These are phyloP conservation scores for Turdus rufiventris DNA, from an alignment of 2,113 vertebrate species.

Conservation along the genomic window DNA sequence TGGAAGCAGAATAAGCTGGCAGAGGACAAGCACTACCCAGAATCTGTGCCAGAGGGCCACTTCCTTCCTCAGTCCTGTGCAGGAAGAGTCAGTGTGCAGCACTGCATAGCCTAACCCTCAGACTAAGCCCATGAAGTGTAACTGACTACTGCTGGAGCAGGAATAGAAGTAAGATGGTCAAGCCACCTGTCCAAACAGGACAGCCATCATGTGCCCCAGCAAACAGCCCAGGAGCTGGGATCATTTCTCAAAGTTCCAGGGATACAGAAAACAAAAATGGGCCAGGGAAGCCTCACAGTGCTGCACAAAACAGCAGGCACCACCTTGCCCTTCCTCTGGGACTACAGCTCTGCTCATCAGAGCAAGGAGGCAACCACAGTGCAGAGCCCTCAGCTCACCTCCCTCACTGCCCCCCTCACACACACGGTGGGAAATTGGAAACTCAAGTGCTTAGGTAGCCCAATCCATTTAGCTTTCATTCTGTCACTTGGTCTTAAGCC, in stretches of 20 bases:
- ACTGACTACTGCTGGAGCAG: background rate
- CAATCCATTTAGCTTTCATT: background rate
- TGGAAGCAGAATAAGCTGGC: background rate
- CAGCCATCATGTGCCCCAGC: background rate
- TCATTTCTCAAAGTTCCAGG: background rate
- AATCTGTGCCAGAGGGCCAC: rapidly evolving
- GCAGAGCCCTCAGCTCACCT: background rate
- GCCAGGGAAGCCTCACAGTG: background rate
- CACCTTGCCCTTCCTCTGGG: too few relatives aligned
- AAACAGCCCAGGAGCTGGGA: background rate
- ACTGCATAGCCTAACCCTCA: background rate
- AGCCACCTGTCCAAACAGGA: background rate
- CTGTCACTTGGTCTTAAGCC: background rate
- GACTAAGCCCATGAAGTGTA: background rate
- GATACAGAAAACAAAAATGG: background rate
- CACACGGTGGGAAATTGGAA: background rate
- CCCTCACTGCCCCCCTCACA: background rate
- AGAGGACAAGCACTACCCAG: background rate
- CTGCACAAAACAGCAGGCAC: rapidly evolving
- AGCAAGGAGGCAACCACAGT: background rate
- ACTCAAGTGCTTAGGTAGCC: background rate
- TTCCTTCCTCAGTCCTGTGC: background rate
- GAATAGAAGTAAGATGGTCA: background rate
- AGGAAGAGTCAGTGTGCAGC: background rate
- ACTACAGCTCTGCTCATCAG: background rate